Conservation (phyloP, 2,113 vertebrate genomes). For the Cichladusa arquata region DNA sequence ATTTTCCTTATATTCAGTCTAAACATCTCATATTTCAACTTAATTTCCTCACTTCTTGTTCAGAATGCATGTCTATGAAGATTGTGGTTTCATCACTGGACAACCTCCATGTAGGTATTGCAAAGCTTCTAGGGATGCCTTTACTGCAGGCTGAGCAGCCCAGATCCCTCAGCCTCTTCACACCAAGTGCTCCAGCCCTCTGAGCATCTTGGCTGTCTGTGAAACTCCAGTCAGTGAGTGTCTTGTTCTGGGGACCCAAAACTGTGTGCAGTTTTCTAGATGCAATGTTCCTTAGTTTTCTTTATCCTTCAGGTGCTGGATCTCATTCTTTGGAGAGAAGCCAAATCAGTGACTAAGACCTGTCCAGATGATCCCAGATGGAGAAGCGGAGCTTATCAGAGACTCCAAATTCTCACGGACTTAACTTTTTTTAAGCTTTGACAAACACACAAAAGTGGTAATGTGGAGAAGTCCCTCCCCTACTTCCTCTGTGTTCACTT, state of each 20-base stretch:
- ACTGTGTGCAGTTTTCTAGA: background rate
- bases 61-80: background rate
- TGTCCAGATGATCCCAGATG: conserved; percentile 59
- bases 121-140: background rate
- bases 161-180: background rate
- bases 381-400: conserved; percentile 60
- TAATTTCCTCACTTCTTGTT: background rate
- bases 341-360: conserved; percentile 63
- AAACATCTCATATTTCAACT: background rate
- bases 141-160: background rate
- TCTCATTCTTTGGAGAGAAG: conserved; percentile 58
- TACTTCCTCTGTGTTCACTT: conserved; percentile 39
- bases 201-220: background rate
- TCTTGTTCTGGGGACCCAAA: background rate
- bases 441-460: conserved; percentile 77
- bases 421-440: conserved; percentile 72
- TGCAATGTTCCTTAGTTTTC: conserved; percentile 1
- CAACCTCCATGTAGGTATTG: background rate
- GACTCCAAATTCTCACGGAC: conserved; percentile 69
- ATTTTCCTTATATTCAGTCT: background rate
- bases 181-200: background rate
- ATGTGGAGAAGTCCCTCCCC: conserved; percentile 74
- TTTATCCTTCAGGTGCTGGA: conserved; percentile 70
- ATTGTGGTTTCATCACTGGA: background rate
- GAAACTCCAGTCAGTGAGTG: background rate